Evolutionary conservation across 2,113 vertebrate species (phyloP), one percentile per base, ranked within the genome.

Genomic region (Eurystomus gularis): DNA sequence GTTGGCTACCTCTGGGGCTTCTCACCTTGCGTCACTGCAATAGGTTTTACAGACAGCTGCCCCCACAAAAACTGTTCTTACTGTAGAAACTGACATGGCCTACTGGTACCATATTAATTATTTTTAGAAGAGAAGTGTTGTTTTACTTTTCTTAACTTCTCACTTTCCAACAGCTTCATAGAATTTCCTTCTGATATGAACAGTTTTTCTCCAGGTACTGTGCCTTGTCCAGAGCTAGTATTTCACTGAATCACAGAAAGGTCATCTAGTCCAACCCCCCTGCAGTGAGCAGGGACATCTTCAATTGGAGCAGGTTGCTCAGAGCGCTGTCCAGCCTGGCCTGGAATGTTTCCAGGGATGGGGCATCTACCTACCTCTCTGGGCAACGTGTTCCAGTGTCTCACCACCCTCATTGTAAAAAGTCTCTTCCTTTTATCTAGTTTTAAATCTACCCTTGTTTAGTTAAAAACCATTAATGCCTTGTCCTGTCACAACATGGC

Each of bases 401-500:
- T 19, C 11, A 33, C 4, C 25, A 58, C 24, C 18, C 35, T 76
- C 17, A 46, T 3, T 2, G 2, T 29, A 11, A 62, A 42, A 21
- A 35, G 44, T 6, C 3, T 39, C 21, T 42, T 31, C 42, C 14
- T 42, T 28, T 2, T 1, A 6, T 26, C 10, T 40, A 17, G 4
- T 42, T 55, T 15, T 69, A 2, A 79, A 49, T n/a, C 13, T 25
- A 3, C 9, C 11, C 13, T 26, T 24, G 20, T 42, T 37, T 4
- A 42, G 12, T 64, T 73, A 28, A 73, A 54, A 68, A 18, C 9
- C 14, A 11, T 42, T 23, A 48, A 23, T 7, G 4, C 28, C 20
- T 28, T 51, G 28, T 58, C 25, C 23, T 16, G 0, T 29, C 1
- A 1, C 42, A 15, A 9, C 20, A 57, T 8, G 31, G 4, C 37